Conservation (phyloP, 1,140 invertebrate species). For the Pemphigus obesinymphae region DNA sequence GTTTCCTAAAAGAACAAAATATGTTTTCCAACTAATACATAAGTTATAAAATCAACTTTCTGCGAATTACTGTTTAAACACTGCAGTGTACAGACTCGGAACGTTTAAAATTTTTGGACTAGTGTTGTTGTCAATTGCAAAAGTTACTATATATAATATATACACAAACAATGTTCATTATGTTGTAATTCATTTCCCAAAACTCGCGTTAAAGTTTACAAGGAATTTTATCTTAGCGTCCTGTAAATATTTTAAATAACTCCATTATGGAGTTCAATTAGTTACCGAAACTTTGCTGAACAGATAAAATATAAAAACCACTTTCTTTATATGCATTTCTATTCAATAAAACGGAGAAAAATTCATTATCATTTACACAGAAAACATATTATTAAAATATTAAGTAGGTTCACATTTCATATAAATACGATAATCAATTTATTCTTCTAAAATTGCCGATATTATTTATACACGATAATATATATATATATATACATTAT, state of each 20-base stretch:
- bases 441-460: too few species aligned
- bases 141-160: not conserved
- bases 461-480: too few species aligned
- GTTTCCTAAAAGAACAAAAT: not conserved
- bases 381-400: too few species aligned
- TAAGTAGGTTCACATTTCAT: too few species aligned
- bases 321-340: not conserved
- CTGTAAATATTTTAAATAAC: conserved; percentile 10
- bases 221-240: not conserved
- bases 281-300: not conserved
- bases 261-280: conserved; percentile 14
- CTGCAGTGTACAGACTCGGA: too few species aligned
- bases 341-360: not conserved
- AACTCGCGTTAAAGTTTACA: not conserved
- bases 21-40: not conserved
- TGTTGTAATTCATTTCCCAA: conserved; percentile 1
- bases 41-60: not conserved
- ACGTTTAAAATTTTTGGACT: not conserved
- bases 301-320: not conserved
- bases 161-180: not conserved
- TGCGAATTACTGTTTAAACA: not conserved
- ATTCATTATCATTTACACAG: too few species aligned
- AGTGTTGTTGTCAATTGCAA: not conserved
- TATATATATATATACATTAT: too few species aligned
- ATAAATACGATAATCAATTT: too few species aligned